These are phyloP conservation scores for Protophormia terraenovae DNA, from an alignment of 2,888 invertebrate species.

Conservation along the genomic window DNA sequence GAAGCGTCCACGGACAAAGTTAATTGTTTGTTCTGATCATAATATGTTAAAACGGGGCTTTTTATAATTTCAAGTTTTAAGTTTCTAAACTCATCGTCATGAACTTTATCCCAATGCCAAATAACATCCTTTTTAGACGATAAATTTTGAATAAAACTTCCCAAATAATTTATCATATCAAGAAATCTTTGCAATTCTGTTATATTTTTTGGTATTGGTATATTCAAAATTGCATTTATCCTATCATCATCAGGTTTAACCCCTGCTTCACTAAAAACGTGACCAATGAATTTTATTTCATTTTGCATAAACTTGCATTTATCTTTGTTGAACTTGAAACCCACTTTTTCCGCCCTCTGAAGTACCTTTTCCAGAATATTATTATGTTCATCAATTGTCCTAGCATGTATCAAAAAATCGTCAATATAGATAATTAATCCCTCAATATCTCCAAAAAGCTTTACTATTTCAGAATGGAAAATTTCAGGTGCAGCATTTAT, in stretches of 20 bases:
- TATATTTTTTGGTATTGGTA: too few relatives aligned
- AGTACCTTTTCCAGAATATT: constrained; percentile 21
- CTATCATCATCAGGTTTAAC: constrained; percentile 31
- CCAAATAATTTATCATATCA: too few relatives aligned
- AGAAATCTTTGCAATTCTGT: too few relatives aligned
- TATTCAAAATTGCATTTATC: constrained; percentile 21
- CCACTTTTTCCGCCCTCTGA: background rate
- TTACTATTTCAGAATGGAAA: constrained; percentile 34
- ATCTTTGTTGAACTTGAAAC: background rate
- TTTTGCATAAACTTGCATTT: constrained; percentile 1
- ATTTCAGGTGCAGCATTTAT: constrained; percentile 30
- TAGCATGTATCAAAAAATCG: constrained; percentile 32
- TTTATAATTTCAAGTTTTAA: too few relatives aligned
- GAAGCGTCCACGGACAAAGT: too few relatives aligned
- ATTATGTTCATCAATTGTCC: background rate
- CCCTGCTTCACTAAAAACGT: too few relatives aligned
- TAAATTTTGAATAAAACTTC: too few relatives aligned
- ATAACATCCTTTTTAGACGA: constrained; percentile 43
- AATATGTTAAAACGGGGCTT: too few relatives aligned
- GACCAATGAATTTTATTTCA: constrained; percentile 51
- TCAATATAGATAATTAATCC: too few relatives aligned
- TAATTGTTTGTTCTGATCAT: too few relatives aligned
- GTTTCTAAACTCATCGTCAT: too few relatives aligned
- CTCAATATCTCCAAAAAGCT: constrained; percentile 50
- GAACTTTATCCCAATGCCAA: constrained; percentile 56